Percentiles rank a stretch among this genome's conserved stretches.
Evolutionary conservation across 2,888 invertebrate species (phyloP).

Genomic region (Norana najaformis): DNA sequence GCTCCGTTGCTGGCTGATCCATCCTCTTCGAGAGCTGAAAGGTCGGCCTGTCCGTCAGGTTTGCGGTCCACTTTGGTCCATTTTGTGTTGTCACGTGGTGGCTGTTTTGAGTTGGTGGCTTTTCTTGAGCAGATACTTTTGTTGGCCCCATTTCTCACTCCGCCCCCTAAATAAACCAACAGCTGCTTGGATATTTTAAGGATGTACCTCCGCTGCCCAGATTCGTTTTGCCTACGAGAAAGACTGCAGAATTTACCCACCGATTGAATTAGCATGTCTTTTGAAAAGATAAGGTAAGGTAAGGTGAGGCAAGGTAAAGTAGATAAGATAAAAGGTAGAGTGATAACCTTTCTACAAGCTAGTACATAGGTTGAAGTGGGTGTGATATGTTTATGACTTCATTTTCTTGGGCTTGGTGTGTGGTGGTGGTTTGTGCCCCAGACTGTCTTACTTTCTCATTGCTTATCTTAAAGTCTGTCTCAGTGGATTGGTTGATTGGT

Average conservation of each 20-base stretch:
- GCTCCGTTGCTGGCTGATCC: too few relatives aligned
- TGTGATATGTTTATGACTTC: background rate
- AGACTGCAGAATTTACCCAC: background rate
- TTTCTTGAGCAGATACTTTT: too few relatives aligned
- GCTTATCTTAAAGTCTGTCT: too few relatives aligned
- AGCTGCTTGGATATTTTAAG: background rate
- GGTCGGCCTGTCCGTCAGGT: background rate
- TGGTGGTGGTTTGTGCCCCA: background rate
- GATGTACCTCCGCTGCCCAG: too few relatives aligned
- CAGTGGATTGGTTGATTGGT: background rate
- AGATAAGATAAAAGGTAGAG: background rate
- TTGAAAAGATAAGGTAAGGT: background rate
- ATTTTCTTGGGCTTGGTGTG: background rate
- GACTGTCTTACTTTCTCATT: background rate
- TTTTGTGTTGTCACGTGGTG: too few relatives aligned
- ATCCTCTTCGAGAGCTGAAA: too few relatives aligned
- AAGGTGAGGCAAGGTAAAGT: background rate
- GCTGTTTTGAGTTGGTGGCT: too few relatives aligned
- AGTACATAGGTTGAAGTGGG: too few relatives aligned
- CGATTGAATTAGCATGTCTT: background rate
- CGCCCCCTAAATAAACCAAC: too few relatives aligned
- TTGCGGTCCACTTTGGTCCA: background rate
- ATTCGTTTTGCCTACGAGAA: background rate
- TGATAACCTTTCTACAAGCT: too few relatives aligned
- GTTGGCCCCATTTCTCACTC: too few relatives aligned